Conservation (phyloP, 2,113 vertebrate genomes). For the Paraplagusia blochii region DNA sequence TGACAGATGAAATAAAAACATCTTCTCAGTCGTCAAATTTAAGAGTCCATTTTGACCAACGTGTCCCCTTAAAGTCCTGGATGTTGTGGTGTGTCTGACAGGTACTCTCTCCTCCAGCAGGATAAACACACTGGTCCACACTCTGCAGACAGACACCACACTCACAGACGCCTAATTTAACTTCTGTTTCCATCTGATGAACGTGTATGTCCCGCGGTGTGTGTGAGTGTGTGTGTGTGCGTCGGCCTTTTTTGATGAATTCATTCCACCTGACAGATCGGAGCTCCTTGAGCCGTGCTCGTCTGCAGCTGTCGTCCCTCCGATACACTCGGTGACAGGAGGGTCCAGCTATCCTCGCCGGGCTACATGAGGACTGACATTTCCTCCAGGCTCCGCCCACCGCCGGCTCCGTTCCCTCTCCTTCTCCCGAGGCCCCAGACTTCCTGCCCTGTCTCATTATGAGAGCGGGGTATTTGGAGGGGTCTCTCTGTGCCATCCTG, state of each 20-base stretch:
- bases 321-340: conserved; percentile 55
- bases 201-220: conserved; percentile 37
- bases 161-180: conserved; percentile 57
- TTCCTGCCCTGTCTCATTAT: conserved; percentile 74
- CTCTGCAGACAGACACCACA: conserved; percentile 1
- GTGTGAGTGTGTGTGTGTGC: conserved; percentile 59
- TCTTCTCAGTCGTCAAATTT: conserved; percentile 3
- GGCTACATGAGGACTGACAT: conserved; percentile 52
- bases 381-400: conserved; percentile 45
- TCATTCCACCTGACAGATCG: conserved; percentile 55
- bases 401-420: conserved; percentile 15
- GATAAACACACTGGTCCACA: not conserved
- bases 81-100: conserved; percentile 50
- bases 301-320: conserved; percentile 61
- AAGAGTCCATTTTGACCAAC: conserved; percentile 35
- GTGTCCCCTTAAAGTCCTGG: conserved; percentile 53
- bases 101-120: conserved; percentile 20
- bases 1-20: too few species aligned
- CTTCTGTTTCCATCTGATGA: conserved; percentile 53
- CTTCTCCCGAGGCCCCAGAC: conserved; percentile 36
- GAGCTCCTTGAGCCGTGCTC: conserved; percentile 35
- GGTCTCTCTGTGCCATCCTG: conserved; percentile 60
- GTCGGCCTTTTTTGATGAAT: conserved; percentile 50
- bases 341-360: conserved; percentile 47
- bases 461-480: conserved; percentile 68